These are phyloP conservation scores for Scaptomyza cyrtandrae DNA, from an alignment of 2,888 invertebrate species.

Conservation along the genomic window DNA sequence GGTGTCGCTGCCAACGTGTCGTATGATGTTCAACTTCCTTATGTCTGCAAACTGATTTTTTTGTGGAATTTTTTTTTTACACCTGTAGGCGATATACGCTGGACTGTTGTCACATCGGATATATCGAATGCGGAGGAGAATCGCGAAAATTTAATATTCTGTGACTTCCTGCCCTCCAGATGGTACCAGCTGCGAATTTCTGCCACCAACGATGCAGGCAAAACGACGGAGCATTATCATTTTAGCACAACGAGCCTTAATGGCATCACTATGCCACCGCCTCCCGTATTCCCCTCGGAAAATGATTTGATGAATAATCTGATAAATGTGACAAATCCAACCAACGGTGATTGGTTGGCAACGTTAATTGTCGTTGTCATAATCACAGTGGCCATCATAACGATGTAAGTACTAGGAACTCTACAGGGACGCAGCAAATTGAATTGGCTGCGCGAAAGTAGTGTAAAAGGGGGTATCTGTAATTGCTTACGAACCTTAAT, in stretches of 20 bases:
- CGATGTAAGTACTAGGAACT: slow-evolving; percentile 79
- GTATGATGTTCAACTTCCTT: slow-evolving; percentile 62
- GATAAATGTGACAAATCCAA: slow-evolving; percentile 82
- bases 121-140: slow-evolving; percentile 84
- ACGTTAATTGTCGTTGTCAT: slow-evolving; percentile 83
- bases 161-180: slow-evolving; percentile 86
- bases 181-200: slow-evolving; percentile 87
- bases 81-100: slow-evolving; percentile 82
- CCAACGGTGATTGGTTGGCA: slow-evolving; percentile 83
- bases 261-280: slow-evolving; percentile 84
- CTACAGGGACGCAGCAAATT: slow-evolving; percentile 31
- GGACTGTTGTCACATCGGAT: slow-evolving; percentile 85
- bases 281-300: slow-evolving; percentile 82
- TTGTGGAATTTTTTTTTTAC: slow-evolving; percentile 3
- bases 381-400: slow-evolving; percentile 81
- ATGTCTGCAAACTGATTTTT: slow-evolving; percentile 2
- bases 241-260: slow-evolving; percentile 86
- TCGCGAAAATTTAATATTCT: slow-evolving; percentile 85
- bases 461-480: neutral
- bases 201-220: slow-evolving; percentile 87
- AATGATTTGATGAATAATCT: slow-evolving; percentile 83
- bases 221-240: slow-evolving; percentile 87
- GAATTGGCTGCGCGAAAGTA: slow-evolving; percentile 26
- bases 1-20: slow-evolving; percentile 37
- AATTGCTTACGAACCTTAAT: slow-evolving; percentile 65